Evolutionary conservation across 2,113 vertebrate genomes (phyloP), one percentile per base, ranked within the genome.

Genomic region (Elachura formosa): DNA sequence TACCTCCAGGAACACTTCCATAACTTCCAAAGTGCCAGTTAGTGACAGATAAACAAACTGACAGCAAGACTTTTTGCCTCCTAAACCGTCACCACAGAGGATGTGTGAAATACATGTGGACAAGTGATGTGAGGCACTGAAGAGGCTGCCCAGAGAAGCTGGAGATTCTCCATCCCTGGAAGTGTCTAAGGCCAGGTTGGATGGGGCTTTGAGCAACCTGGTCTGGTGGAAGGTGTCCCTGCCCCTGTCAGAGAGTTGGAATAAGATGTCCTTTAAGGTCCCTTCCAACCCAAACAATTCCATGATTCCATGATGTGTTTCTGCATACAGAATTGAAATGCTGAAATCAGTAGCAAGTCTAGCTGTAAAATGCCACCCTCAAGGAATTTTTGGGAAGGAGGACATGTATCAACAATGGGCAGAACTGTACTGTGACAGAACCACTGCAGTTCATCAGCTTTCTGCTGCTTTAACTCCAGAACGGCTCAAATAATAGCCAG

Each of bases 341-440:
- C 10, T 69, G 49, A 76, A 61, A 48, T 40, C 21, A 31, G 3
- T 43, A 19, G 36, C 18, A 45, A 87, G 33, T 29, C 77, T 56
- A 28, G 23, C n/a, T 91, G 2, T 24, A 41, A 40, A 22, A 16
- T 29, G 11, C 18, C 22, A n/a, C 21, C 14, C 2, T 17, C 15
- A 22, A 25, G 66, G 20, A 21, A 12, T 38, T 67, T 76, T 43
- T 16, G 49, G 40, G 68, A 79, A 48, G 51, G 17, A 87, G 54
- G 28, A 69, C 13, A 10, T 4, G 2, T 7, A 14, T 12, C 6
- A 2, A 0, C 28, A 6, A 12, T 11, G 45, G 48, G 14, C 36
- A 82, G 77, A 61, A 31, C 52, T 55, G n/a, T 38, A 10, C 6
- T 77, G 68, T 34, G 38, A 29, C 66, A 61, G 58, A 17, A 54